Evolutionary conservation across 2,113 vertebrate species (phyloP).

Genomic region (Bubo bubo): DNA sequence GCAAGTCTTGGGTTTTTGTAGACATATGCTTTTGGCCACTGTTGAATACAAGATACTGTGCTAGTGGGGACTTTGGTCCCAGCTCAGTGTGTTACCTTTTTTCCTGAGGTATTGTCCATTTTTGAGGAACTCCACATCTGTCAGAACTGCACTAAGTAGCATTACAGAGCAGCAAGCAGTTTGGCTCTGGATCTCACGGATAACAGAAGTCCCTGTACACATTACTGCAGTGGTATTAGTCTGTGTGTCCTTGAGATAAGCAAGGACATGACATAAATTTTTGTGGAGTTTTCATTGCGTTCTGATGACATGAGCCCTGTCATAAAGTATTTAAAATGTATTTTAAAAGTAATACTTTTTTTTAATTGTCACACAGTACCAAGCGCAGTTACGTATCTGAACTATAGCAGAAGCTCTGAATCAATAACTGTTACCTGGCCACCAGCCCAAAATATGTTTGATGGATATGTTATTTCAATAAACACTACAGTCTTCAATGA

Average conservation of each 20-base stretch:
- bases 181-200: not conserved
- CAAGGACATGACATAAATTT: not conserved
- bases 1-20: not conserved
- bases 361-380: slow-evolving; percentile 69
- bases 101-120: not conserved
- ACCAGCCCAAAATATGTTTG: slow-evolving; percentile 56
- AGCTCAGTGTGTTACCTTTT: not conserved
- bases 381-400: slow-evolving; percentile 71
- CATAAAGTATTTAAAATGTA: not conserved
- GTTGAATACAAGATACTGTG: not conserved
- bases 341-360: not conserved
- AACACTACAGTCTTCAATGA: slow-evolving; percentile 68
- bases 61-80: not conserved
- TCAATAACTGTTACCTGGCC: slow-evolving; percentile 78
- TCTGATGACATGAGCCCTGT: not conserved
- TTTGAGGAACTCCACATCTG: not conserved
- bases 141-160: not conserved
- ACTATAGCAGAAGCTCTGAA: slow-evolving; percentile 75
- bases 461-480: slow-evolving; percentile 78
- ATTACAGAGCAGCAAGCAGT: not conserved
- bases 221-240: not conserved
- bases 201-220: not conserved
- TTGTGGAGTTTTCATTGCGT: not conserved
- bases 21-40: accelerated
- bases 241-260: not conserved